A percentile compares a stretch with the other conserved stretches of the same genome.
These are phyloP conservation scores for Agrochola macilenta DNA, from an alignment of 2,888 invertebrate genomes.

Conservation along the genomic window DNA sequence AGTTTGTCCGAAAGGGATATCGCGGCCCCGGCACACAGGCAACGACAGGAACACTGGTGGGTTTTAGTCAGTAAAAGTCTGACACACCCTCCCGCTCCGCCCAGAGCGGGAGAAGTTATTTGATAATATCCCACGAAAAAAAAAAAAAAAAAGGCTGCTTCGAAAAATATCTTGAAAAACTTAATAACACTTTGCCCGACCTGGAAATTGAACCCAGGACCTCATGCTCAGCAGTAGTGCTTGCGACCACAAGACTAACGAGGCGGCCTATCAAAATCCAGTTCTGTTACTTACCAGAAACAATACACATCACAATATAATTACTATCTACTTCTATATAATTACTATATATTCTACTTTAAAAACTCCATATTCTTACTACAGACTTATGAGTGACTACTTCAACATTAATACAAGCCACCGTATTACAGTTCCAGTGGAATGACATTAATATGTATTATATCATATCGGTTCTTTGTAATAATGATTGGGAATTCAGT, in stretches of 20 bases:
- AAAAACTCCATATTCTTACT: not conserved
- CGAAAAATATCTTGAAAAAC: not conserved
- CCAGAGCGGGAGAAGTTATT: no score
- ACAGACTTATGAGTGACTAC: not conserved
- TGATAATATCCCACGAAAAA: no score
- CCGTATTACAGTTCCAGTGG: not conserved
- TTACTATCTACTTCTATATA: no score
- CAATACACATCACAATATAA: not conserved
- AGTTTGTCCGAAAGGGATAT: no score
- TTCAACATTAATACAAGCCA: slow-evolving; percentile 7
- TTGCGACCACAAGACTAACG: not conserved
- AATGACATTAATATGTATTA: slow-evolving; percentile 1
- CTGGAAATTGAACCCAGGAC: not conserved
- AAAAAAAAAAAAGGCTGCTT: no score
- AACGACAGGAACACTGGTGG: no score
- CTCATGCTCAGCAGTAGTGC: not conserved
- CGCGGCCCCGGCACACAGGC: no score
- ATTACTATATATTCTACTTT: no score
- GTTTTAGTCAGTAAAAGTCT: no score
- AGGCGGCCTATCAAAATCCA: not conserved
- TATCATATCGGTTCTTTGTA: slow-evolving; percentile 18
- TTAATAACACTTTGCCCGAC: not conserved
- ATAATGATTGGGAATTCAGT: slow-evolving; percentile 37
- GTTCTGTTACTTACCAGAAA: not conserved
- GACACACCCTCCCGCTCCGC: no score